Percentiles rank a stretch among this genome's conserved stretches.
These are phyloP conservation scores for Oreochromis tanganicae DNA, from an alignment of 2,113 vertebrate species.

Conservation along the genomic window DNA sequence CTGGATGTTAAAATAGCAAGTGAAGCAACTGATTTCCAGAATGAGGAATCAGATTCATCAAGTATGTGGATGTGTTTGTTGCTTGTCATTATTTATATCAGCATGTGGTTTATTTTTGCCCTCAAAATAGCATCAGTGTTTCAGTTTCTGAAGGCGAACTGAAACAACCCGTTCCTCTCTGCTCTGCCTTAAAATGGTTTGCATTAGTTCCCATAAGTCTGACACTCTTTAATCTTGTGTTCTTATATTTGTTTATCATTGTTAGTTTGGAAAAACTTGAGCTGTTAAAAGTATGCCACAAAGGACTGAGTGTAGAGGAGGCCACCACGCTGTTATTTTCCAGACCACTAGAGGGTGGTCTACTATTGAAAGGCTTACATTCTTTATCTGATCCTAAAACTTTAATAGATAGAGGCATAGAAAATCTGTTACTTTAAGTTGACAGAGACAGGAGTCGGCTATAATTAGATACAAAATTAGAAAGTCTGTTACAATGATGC, in stretches of 20 bases:
- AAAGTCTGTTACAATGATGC: not conserved
- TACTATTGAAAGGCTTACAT: not conserved
- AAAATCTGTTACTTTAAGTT: not conserved
- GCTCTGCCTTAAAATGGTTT: not conserved
- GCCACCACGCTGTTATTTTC: not conserved
- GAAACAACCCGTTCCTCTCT: not conserved
- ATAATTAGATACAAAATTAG: not conserved
- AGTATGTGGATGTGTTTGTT: not conserved
- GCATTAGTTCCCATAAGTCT: not conserved
- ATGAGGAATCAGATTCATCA: not conserved
- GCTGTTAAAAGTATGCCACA: not conserved
- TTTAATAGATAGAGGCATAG: not conserved
- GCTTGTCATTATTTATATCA: not conserved
- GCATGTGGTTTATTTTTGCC: not conserved
- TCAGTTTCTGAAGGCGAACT: not conserved
- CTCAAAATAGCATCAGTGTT: not conserved
- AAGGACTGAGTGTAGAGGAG: not conserved
- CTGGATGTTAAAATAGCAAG: not conserved
- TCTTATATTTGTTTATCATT: not conserved
- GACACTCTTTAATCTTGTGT: not conserved
- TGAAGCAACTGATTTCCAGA: not conserved
- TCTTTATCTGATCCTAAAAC: not conserved
- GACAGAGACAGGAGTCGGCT: not conserved
- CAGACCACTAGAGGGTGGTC: not conserved
- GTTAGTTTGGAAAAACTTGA: not conserved